Percentiles rank a stretch among this genome's conserved stretches.
Conservation (phyloP, 2,797 vertebrate genomes). For the Poecilia wingei region DNA sequence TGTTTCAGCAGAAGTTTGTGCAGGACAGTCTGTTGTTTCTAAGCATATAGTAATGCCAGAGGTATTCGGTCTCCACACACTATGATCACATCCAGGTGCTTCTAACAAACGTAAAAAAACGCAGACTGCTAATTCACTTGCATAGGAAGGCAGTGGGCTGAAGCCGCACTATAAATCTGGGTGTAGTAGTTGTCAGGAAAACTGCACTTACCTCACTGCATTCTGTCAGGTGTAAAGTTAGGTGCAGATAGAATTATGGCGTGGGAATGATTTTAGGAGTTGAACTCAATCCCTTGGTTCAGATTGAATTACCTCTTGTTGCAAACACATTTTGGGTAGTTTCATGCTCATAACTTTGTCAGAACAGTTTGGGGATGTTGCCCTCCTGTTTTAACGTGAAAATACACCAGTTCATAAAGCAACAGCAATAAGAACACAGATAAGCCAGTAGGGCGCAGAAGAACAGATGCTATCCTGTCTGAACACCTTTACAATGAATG, state of each 20-base stretch:
- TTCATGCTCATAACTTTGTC: neutral
- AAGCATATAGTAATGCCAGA: neutral
- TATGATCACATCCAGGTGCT: neutral
- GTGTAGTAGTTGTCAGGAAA: neutral
- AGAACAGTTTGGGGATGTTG: neutral
- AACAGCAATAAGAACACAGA: neutral
- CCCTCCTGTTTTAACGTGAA: neutral
- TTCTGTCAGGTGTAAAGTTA: neutral
- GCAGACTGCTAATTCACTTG: neutral
- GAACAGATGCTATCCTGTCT: neutral
- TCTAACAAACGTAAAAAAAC: neutral
- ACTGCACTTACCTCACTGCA: neutral
- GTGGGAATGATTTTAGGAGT: neutral
- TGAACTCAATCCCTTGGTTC: neutral
- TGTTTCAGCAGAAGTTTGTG: neutral
- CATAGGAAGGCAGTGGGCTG: too few relatives aligned
- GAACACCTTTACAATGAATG: neutral
- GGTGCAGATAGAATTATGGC: neutral
- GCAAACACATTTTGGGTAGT: neutral
- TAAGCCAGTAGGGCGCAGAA: neutral
- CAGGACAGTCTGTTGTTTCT: neutral
- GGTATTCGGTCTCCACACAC: neutral
- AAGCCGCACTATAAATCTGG: neutral
- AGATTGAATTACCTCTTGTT: neutral
- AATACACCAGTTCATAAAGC: neutral